Evolutionary conservation across 2,113 vertebrate genomes (phyloP), one percentile per base, ranked within the genome.

Genomic region (Scatophagus argus): DNA sequence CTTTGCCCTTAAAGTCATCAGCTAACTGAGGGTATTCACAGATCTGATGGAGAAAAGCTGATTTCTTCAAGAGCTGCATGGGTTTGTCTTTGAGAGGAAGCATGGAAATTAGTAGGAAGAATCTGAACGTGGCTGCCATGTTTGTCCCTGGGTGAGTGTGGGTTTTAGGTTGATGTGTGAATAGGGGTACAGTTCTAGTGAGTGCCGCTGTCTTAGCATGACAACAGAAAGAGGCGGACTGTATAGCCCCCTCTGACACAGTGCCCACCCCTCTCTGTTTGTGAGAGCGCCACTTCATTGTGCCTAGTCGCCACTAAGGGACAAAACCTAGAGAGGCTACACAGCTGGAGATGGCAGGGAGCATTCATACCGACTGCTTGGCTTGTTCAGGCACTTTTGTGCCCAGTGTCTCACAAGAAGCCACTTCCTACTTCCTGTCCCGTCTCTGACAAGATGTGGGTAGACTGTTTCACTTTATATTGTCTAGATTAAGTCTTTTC

Each of bases 111-210:
- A 83, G 86, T 34, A 29, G 69, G 69, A 77, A 85, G 72, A 79
- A 79, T 76, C 27, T 52, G 68, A 78, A 78, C 81, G 55, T 3
- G 56, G 59, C 56, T 38, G 74, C 72, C 55, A 62, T 79, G 60
- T 93, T 86, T 84, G 62, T 75, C 74, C 43, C 10, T 29, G 67
- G 60, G 74, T 81, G 81, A 74, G 88, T 75, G 83, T 86, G 78
- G 81, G 84, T 88, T 86, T 83, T 72, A 69, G 74, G 74, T 58
- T 60, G 75, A 75, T 38, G 77, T 71, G 82, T 92, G 88, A 91
- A 90, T 89, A 82, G 88, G 87, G 87, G 87, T 93, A 91, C 90
- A 94, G 92, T 92, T 94, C 92, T 91, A 92, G 89, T 91, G 91
- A 93, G 87, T 54, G 85, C 88, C 79, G 86, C 91, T 71, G 84